These are phyloP conservation scores for Centropristis striata DNA, from an alignment of 2,113 vertebrate species.

Conservation along the genomic window DNA sequence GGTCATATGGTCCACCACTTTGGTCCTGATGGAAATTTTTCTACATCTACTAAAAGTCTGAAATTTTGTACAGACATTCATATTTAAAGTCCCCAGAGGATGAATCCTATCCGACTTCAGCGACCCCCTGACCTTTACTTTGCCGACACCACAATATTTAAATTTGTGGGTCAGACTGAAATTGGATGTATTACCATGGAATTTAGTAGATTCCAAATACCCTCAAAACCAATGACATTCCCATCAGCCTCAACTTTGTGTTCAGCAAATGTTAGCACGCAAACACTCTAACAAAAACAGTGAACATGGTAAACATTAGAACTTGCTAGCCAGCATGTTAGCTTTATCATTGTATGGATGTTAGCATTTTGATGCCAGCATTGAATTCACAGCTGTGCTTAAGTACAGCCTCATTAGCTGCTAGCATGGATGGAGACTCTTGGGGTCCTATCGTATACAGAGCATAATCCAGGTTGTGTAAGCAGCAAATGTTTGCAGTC, in stretches of 20 bases:
- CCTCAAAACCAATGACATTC: too few relatives aligned
- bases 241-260: too few relatives aligned
- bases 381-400: background rate
- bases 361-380: background rate
- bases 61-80: background rate
- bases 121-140: background rate
- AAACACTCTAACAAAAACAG: background rate
- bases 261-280: background rate
- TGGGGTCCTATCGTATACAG: too few relatives aligned
- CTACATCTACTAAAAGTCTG: constrained; percentile 1
- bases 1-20: background rate
- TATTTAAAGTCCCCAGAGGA: background rate
- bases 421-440: background rate
- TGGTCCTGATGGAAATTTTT: background rate
- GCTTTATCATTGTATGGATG: too few relatives aligned
- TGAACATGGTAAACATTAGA: background rate
- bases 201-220: too few relatives aligned
- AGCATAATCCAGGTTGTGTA: too few relatives aligned
- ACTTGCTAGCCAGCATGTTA: background rate
- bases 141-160: background rate
- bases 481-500: too few relatives aligned
- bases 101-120: background rate
- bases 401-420: background rate
- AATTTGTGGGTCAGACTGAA: background rate
- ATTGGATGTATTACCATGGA: background rate